Conservation (phyloP, 1,140 invertebrate genomes). For the Drosophila pruinosa region DNA sequence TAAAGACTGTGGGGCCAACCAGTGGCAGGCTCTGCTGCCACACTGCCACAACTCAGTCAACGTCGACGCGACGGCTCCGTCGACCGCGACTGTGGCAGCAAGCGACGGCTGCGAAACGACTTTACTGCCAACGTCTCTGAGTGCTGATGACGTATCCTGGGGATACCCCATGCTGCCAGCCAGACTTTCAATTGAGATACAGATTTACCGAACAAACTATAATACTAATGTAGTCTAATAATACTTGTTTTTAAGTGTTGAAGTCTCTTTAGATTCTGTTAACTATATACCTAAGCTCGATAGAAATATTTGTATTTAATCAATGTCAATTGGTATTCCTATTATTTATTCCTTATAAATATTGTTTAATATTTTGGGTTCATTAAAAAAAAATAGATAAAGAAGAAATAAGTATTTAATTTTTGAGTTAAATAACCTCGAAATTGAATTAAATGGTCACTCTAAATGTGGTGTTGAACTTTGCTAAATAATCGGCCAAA, state of each 20-base stretch:
- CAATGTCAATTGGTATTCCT: too few relatives aligned
- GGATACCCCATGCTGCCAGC: constrained; percentile 51
- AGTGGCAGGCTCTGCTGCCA: constrained; percentile 57
- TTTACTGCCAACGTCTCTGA: neutral
- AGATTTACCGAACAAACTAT: neutral
- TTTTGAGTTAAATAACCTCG: neutral
- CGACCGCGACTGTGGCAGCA: constrained; percentile 1
- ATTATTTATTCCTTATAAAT: too few relatives aligned
- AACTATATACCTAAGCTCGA: too few relatives aligned
- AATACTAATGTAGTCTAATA: neutral
- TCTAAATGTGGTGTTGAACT: constrained; percentile 9
- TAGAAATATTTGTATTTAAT: too few relatives aligned
- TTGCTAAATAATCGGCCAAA: neutral
- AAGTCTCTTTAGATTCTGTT: neutral
- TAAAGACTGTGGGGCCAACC: constrained; percentile 62
- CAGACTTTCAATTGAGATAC: neutral
- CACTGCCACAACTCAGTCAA: constrained; percentile 27
- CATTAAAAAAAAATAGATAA: neutral
- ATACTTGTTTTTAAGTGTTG: neutral
- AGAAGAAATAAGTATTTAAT: neutral
- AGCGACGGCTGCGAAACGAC: neutral
- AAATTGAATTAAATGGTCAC: neutral
- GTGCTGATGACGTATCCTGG: constrained; percentile 46
- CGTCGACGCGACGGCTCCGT: constrained; percentile 30
- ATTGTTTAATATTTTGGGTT: too few relatives aligned